phyloP scores from a whole-genome alignment of 2,797 vertebrate species.

The Takifugu rubripes region DNA sequence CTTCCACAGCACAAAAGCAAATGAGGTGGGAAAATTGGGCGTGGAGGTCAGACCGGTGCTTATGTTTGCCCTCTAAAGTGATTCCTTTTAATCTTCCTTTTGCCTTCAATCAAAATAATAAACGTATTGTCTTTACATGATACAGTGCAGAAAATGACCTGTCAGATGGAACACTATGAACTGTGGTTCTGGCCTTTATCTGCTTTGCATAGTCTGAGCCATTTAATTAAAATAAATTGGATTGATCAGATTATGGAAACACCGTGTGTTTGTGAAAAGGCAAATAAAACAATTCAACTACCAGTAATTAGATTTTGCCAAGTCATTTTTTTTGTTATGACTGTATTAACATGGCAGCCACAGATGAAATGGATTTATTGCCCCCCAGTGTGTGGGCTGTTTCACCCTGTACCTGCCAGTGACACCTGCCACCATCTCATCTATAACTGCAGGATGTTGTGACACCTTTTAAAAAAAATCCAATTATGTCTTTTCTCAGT shows the following conservation, averaged over 20 bases:
- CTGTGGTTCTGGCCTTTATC: not conserved
- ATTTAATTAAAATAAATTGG: not conserved
- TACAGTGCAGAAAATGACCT: not conserved
- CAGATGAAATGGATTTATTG: not conserved
- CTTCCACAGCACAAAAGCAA: constrained; percentile 36
- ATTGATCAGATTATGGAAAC: constrained; percentile 10
- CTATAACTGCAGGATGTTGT: constrained; percentile 11
- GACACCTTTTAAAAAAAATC: constrained; percentile 10
- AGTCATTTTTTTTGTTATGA: not conserved
- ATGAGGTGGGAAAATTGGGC: constrained; percentile 45
- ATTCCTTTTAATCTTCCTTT: constrained; percentile 1
- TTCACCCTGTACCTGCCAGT: constrained; percentile 23
- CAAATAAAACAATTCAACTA: constrained; percentile 18
- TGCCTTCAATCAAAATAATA: not conserved
- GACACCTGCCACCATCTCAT: constrained; percentile 26
- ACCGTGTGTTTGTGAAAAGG: constrained; percentile 24
- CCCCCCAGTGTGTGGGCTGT: not conserved
- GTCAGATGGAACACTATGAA: not conserved
- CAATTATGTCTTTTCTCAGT: not conserved
- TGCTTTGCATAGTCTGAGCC: not conserved
- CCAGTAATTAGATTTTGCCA: constrained; percentile 4
- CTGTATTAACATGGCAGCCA: not conserved
- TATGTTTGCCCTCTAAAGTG: constrained; percentile 23
- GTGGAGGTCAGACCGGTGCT: constrained; percentile 45
- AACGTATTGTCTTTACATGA: not conserved